Conservation (phyloP, 2,113 vertebrate genomes). For the Anhinga anhinga region DNA sequence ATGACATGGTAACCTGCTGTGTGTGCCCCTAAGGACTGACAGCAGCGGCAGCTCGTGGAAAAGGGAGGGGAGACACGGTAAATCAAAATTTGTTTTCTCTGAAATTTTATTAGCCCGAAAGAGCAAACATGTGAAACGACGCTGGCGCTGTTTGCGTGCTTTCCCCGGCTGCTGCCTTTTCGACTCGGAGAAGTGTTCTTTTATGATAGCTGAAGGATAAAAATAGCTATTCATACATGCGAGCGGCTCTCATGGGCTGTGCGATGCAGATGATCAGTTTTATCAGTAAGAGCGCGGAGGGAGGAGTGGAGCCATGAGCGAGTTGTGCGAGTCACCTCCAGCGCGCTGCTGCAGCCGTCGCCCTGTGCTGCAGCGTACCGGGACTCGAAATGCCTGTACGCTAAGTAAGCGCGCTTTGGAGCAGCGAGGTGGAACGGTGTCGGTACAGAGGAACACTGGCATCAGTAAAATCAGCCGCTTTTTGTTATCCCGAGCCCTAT, state of each 20-base stretch:
- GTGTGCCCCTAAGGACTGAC: slow-evolving; percentile 59
- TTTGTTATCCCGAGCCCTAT: not conserved
- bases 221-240: not conserved
- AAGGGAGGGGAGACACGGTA: slow-evolving; percentile 31
- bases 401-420: not conserved
- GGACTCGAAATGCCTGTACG: not conserved
- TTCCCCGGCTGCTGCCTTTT: not conserved
- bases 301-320: not conserved
- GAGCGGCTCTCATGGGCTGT: not conserved
- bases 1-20: slow-evolving; percentile 72
- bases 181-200: not conserved
- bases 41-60: slow-evolving; percentile 31
- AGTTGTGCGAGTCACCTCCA: not conserved
- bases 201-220: not conserved
- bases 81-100: slow-evolving; percentile 57
- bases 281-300: rapidly evolving
- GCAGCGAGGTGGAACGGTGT: not conserved
- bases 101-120: slow-evolving; percentile 34
- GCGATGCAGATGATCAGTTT: not conserved
- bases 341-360: rapidly evolving
- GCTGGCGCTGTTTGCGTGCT: not conserved
- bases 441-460: not conserved
- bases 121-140: not conserved
- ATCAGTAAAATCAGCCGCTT: not conserved
- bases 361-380: rapidly evolving